A percentile compares a stretch with the other conserved stretches of the same genome.
Evolutionary conservation across 2,113 vertebrate species (phyloP).

Genomic region (Rhinogobius similis): DNA sequence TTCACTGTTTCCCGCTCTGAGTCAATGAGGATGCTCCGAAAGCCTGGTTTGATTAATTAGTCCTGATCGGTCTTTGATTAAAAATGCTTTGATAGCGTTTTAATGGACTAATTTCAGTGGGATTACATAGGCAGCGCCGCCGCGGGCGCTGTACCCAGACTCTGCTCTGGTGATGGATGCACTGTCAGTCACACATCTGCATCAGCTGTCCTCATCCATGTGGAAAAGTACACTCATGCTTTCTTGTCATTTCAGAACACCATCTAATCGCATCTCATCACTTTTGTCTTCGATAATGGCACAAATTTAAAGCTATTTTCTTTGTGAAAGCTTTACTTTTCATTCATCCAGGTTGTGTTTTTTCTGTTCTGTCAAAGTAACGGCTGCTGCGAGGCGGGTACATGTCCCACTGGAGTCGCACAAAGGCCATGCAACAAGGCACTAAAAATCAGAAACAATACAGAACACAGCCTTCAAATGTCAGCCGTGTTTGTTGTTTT

Average conservation of each 20-base stretch:
- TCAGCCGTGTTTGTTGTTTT: slow-evolving; percentile 14
- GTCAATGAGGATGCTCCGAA: slow-evolving; percentile 41
- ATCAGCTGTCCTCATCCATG: slow-evolving; percentile 10
- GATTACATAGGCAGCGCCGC: slow-evolving; percentile 60
- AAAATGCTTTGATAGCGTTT: slow-evolving; percentile 60
- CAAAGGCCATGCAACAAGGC: slow-evolving; percentile 32
- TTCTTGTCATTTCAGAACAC: slow-evolving; percentile 12
- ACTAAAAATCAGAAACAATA: slow-evolving; percentile 36
- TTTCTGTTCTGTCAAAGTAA: slow-evolving; percentile 13
- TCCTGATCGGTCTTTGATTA: slow-evolving; percentile 69
- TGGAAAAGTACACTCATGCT: slow-evolving; percentile 13
- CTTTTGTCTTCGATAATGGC: slow-evolving; percentile 32
- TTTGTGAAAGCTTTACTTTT: slow-evolving; percentile 22
- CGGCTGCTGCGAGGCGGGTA: slow-evolving; percentile 35
- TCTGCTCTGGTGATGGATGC: slow-evolving; percentile 40
- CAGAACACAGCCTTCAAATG: slow-evolving; percentile 29
- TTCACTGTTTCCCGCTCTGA: slow-evolving; percentile 34
- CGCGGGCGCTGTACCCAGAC: slow-evolving; percentile 44
- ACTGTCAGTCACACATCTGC: slow-evolving; percentile 42
- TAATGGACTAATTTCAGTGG: slow-evolving; percentile 60
- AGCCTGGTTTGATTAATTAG: slow-evolving; percentile 56
- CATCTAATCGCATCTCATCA: slow-evolving; percentile 8
- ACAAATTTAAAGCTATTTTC: slow-evolving; percentile 17
- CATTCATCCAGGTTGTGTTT: slow-evolving; percentile 67
- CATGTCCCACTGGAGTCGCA: slow-evolving; percentile 36